Percentiles rank a stretch among this genome's conserved stretches.
These are phyloP conservation scores for Adoxophyes honmai DNA, from an alignment of 1,140 invertebrate species.

Conservation along the genomic window DNA sequence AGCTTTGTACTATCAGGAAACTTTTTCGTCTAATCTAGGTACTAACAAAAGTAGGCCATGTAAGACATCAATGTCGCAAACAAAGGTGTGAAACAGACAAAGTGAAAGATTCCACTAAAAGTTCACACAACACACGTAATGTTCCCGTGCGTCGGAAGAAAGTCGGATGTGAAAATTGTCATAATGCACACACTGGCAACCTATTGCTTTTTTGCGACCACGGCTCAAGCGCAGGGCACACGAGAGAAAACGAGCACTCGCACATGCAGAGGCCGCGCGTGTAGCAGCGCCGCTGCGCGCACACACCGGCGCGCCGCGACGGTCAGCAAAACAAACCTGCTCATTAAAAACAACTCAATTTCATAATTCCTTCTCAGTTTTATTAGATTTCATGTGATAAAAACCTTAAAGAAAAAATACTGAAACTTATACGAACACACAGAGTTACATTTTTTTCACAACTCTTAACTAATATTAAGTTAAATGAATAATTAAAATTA, in stretches of 20 bases:
- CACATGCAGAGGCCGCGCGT: constrained; percentile 24
- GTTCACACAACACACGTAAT: constrained; percentile 37
- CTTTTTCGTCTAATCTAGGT: neutral
- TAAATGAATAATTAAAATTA: no score
- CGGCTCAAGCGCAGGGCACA: constrained; percentile 38
- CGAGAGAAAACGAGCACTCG: constrained; percentile 44
- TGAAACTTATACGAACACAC: no score
- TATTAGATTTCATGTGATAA: no score
- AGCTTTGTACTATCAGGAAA: neutral
- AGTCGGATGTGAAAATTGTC: constrained; percentile 71
- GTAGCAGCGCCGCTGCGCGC: constrained; percentile 8
- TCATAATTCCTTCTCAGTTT: no score
- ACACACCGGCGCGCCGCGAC: constrained; percentile 15
- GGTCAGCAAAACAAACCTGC: neutral
- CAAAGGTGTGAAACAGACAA: constrained; percentile 51
- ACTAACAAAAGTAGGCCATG: constrained; percentile 36
- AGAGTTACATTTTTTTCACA: no score
- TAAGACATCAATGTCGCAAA: constrained; percentile 40
- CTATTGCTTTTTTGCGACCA: constrained; percentile 50
- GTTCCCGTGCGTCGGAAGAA: constrained; percentile 49
- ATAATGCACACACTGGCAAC: constrained; percentile 46
- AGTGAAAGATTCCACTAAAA: constrained; percentile 43
- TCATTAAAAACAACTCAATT: no score
- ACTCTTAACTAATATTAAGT: no score
- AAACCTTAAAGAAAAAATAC: no score